phyloP scores from a whole-genome alignment of 2,797 vertebrate genomes.

The Tapirus indicus region DNA sequence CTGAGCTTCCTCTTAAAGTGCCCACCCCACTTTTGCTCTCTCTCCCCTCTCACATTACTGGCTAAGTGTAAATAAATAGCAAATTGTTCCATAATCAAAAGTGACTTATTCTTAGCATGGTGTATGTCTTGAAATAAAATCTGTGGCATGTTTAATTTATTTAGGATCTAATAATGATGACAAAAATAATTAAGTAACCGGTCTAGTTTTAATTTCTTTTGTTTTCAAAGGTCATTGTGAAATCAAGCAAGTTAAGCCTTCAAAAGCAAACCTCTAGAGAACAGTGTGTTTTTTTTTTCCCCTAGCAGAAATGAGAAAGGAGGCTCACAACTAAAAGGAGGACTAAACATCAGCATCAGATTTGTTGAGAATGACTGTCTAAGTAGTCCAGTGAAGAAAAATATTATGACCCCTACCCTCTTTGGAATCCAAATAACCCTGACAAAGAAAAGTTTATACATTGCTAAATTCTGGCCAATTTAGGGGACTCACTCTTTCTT shows the following conservation, averaged over 20 bases:
- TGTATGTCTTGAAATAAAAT: slow-evolving; percentile 74
- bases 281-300: neutral
- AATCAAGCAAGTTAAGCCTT: slow-evolving; percentile 77
- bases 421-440: slow-evolving; percentile 37
- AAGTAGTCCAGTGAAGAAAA: neutral
- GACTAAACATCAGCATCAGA: neutral
- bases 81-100: slow-evolving; percentile 77
- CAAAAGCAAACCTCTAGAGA: slow-evolving; percentile 70
- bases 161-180: slow-evolving; percentile 77
- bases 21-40: neutral
- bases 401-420: slow-evolving; percentile 5
- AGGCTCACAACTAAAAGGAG: neutral
- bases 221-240: slow-evolving; percentile 82
- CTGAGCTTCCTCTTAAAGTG: neutral
- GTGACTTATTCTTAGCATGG: slow-evolving; percentile 71
- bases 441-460: slow-evolving; percentile 38
- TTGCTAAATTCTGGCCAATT: slow-evolving; percentile 1
- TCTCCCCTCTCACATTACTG: neutral
- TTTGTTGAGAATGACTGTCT: slow-evolving; percentile 31
- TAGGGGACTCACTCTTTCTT: neutral
- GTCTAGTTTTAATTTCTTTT: slow-evolving; percentile 81
- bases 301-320: slow-evolving; percentile 38
- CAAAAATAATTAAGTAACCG: slow-evolving; percentile 80
- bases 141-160: slow-evolving; percentile 79
- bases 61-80: slow-evolving; percentile 69